These are phyloP conservation scores for Vicugna pacos DNA, from an alignment of 2,113 vertebrate genomes.

Conservation along the genomic window DNA sequence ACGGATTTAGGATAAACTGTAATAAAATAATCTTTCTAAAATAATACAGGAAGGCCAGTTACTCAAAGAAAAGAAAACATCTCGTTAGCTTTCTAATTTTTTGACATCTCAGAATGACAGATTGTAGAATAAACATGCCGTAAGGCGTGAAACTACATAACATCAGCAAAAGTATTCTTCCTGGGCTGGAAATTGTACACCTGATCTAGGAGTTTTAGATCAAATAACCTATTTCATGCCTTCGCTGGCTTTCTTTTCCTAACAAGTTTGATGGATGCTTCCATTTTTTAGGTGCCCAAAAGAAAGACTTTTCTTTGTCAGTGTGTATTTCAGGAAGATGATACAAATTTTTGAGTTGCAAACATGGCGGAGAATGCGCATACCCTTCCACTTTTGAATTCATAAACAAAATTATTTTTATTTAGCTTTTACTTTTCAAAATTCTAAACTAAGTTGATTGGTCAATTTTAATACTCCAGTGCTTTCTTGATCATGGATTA, in stretches of 20 bases:
- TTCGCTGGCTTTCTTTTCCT: constrained; percentile 31
- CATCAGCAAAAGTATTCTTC: not conserved
- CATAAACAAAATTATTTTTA: constrained; percentile 29
- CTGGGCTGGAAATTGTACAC: not conserved
- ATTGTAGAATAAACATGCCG: constrained; percentile 33
- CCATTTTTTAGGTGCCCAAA: not conserved
- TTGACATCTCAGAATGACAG: constrained; percentile 35
- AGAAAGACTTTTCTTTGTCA: not conserved
- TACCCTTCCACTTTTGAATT: not conserved
- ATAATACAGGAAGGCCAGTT: not conserved
- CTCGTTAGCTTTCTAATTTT: not conserved
- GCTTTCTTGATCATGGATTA: not conserved
- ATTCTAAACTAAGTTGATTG: not conserved
- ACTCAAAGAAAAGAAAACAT: constrained; percentile 53
- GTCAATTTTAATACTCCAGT: not conserved
- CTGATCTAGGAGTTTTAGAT: not conserved
- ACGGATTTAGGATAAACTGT: not conserved
- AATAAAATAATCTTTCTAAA: constrained; percentile 14
- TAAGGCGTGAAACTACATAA: not conserved
- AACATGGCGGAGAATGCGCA: not conserved
- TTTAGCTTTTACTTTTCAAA: constrained; percentile 40
- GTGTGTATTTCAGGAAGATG: not conserved
- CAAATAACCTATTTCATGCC: not conserved
- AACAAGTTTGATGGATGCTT: constrained; percentile 31
- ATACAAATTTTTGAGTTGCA: not conserved